These are phyloP conservation scores for Brachypodius melanocephalos DNA, from an alignment of 2,113 vertebrate genomes.

Conservation along the genomic window DNA sequence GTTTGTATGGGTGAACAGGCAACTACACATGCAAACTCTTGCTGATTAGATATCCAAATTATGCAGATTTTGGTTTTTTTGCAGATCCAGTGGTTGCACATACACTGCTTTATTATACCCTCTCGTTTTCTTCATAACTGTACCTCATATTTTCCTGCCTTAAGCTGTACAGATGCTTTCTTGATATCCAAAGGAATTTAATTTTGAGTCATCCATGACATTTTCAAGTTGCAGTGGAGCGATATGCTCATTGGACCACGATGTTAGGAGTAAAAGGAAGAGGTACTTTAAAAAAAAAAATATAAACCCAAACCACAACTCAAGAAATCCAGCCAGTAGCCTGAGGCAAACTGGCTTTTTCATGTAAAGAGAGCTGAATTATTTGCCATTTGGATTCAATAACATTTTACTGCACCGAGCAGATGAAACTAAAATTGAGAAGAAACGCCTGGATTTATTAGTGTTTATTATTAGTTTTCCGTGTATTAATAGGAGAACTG, in stretches of 20 bases:
- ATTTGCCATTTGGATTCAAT: not conserved
- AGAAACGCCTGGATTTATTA: not conserved
- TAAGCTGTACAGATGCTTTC: conserved; percentile 25
- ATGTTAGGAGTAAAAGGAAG: not conserved
- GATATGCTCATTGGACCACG: not conserved
- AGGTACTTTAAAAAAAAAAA: not conserved
- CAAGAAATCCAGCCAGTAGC: not conserved
- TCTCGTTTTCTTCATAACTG: not conserved
- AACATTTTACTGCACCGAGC: not conserved
- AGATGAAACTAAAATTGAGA: not conserved
- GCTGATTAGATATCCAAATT: conserved; percentile 35
- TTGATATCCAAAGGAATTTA: not conserved
- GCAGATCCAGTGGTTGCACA: not conserved
- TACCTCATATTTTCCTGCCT: not conserved
- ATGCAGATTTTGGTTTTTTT: not conserved
- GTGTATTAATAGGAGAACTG: not conserved
- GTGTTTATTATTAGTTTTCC: not conserved
- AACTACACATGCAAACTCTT: not conserved
- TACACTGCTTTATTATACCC: not conserved
- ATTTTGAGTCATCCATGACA: not conserved
- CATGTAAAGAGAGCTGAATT: not conserved
- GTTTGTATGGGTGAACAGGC: not conserved
- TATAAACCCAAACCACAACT: not conserved
- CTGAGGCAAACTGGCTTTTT: not conserved
- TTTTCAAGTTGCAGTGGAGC: not conserved